Evolutionary conservation across 2,888 invertebrate genomes (phyloP).

Genomic region (Cephalotes varians): DNA sequence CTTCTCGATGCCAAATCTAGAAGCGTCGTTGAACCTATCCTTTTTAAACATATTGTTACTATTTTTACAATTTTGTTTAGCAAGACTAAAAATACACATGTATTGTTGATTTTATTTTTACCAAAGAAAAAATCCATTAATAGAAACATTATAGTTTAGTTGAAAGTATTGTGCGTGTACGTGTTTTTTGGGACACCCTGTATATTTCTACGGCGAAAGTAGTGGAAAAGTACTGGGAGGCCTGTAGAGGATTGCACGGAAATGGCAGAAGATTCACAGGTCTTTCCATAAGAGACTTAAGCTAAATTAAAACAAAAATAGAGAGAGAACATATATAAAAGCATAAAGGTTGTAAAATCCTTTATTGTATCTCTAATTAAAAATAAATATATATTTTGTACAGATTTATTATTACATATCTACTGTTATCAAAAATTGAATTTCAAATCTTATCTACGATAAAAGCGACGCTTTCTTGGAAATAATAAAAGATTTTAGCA

Average conservation of each 20-base stretch:
- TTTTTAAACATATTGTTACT: neutral
- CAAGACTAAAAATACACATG: neutral
- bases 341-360: neutral
- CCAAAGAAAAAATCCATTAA: neutral
- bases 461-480: neutral
- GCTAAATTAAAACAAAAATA: neutral
- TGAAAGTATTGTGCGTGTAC: neutral
- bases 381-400: neutral
- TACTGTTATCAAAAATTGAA: neutral
- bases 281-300: neutral
- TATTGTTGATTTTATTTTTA: neutral
- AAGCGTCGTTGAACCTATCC: neutral
- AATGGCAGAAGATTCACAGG: neutral
- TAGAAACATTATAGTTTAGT: neutral
- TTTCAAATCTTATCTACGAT: neutral
- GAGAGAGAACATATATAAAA: neutral
- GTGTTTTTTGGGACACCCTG: neutral
- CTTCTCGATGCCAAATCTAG: neutral
- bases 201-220: constrained; percentile 58
- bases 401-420: neutral
- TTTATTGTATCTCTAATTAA: neutral
- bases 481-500: neutral
- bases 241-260: neutral
- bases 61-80: constrained; percentile 19
- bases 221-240: constrained; percentile 67